Base-by-base conservation (phyloP, 2,113 vertebrate genomes). In the Manacus vitellinus region DNA sequence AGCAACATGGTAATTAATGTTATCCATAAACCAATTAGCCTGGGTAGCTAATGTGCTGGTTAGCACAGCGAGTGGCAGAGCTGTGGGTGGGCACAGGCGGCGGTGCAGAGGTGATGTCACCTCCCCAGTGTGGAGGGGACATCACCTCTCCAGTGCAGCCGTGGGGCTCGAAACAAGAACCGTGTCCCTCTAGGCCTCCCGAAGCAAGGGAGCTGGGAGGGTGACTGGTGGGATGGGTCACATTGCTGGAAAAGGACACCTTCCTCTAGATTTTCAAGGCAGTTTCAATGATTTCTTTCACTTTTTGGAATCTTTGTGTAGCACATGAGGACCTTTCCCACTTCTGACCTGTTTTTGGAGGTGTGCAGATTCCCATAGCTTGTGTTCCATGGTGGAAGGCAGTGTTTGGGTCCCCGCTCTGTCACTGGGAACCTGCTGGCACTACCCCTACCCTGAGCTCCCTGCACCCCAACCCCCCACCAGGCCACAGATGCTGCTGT, bases 1-100 rank as follows among this genome's bases (percentile, higher is more conserved):
- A 99, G 99, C 99, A 99, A 98, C 98, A 98, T 98, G 98, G 99
- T 99, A 99, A 99, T 99, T 99, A 99, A 99, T 99, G 99, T 99
- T 99, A 99, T 98, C 99, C 99, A 98, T 99, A 99, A 99, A 99
- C 98, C 99, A 99, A 99, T 99, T 99, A 99, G 98, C 98, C 98
- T 68, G 95, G 98, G 97, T 97, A 97, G 97, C 98, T 98, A 96
- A 98, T 97, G 97, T 93, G 94, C 98, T 97, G 94, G 98, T 98
- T 97, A 98, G 97, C 88, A 20, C 95, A 43, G 91, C 88, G 97
- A 98, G 98, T 95, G 96, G 98, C 97, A 92, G 95, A 82, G 90
- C 93, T 23, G 2, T 22, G 71, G 92, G 92, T 54, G 88, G 83
- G 77, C 7, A 9, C 89, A 7, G 28, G 49, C 61, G 1, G 8